Percentiles rank a stretch among this genome's conserved stretches.
Conservation (phyloP, 2,888 invertebrate species). For the Thecocarcelia acutangulata region DNA sequence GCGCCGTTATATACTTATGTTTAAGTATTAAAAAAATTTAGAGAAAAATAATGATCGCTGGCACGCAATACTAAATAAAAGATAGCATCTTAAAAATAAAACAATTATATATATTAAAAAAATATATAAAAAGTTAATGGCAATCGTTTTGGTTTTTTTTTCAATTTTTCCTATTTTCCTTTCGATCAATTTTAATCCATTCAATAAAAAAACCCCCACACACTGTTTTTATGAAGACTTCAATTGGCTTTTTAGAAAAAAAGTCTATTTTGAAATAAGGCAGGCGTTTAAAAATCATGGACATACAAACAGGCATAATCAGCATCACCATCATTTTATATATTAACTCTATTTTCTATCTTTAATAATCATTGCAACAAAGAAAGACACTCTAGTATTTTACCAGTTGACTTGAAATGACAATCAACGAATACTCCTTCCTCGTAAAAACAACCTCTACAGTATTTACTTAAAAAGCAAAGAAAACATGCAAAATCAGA, state of each 20-base stretch:
- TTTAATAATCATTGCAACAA: conserved; percentile 46
- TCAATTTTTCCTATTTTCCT: conserved; percentile 5
- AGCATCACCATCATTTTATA: conserved; percentile 48
- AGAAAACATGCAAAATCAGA: not conserved
- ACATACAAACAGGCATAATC: conserved; percentile 42
- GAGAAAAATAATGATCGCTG: no score
- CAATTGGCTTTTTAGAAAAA: conserved; percentile 36
- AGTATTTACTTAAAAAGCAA: not conserved
- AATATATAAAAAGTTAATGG: conserved; percentile 15
- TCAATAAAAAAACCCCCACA: conserved; percentile 56
- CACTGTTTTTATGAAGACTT: conserved; percentile 26
- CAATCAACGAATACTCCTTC: conserved; percentile 55
- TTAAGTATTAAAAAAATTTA: no score
- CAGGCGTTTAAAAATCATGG: conserved; percentile 25
- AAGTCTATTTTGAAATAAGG: conserved; percentile 18
- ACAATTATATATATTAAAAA: no score
- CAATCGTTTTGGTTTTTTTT: conserved; percentile 22
- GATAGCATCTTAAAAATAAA: no score
- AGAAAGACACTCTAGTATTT: conserved; percentile 32
- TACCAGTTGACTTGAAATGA: conserved; percentile 33
- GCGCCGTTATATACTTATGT: no score
- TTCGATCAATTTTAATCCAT: conserved; percentile 41
- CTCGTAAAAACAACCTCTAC: not conserved
- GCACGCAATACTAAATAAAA: no score
- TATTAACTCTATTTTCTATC: conserved; percentile 49